Conservation (phyloP, 1,140 invertebrate species). For the Samia ricini region DNA sequence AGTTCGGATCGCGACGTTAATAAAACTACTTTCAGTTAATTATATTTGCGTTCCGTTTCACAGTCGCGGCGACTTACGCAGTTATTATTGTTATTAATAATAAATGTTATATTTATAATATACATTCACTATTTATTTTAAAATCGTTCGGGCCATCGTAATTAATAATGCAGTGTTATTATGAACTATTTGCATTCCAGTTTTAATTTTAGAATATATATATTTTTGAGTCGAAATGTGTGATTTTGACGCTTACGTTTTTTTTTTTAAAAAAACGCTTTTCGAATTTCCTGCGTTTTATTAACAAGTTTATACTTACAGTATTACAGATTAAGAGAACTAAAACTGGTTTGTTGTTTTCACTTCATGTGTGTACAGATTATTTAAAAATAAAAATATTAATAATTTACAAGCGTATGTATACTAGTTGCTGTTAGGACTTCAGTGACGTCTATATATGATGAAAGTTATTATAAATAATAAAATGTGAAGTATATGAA, state of each 20-base stretch:
- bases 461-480: conserved; percentile 57
- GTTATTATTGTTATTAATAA: neutral
- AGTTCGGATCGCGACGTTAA: neutral
- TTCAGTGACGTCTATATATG: conserved; percentile 50
- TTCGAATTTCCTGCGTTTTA: neutral
- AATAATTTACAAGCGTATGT: neutral
- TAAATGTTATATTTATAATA: neutral
- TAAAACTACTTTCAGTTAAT: neutral
- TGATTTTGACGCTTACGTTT: too few relatives aligned
- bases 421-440: conserved; percentile 48
- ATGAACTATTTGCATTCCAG: neutral
- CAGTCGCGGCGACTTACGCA: neutral
- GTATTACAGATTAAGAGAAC: neutral
- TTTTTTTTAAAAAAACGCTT: neutral
- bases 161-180: neutral
- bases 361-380: neutral
- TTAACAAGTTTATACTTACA: neutral
- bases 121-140: neutral
- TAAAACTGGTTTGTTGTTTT: neutral
- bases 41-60: neutral
- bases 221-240: neutral
- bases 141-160: neutral
- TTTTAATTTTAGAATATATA: neutral
- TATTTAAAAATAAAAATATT: too few relatives aligned
- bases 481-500: conserved; percentile 31